Conservation (phyloP, 2,888 invertebrate species). For the Drepana falcataria region DNA sequence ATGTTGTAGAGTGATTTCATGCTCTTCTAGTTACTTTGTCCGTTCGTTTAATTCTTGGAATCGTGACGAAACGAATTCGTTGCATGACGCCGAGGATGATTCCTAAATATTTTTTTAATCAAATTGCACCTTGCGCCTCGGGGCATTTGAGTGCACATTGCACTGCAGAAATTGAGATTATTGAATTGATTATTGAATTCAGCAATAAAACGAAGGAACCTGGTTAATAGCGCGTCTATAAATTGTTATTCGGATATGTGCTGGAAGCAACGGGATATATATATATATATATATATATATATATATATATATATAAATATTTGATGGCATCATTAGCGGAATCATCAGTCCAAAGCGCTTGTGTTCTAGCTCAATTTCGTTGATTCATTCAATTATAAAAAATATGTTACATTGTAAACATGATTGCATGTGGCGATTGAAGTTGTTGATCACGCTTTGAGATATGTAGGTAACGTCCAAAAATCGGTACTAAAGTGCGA, state of each 20-base stretch:
- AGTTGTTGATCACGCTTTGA: too few species aligned
- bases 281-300: slow-evolving; percentile 18
- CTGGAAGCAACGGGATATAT: slow-evolving; percentile 18
- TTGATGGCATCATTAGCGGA: too few species aligned
- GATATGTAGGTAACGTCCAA: background rate
- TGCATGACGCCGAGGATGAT: slow-evolving; percentile 27
- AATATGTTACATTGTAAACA: too few species aligned
- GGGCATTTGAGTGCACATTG: slow-evolving; percentile 7
- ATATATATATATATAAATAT: too few species aligned
- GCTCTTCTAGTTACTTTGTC: slow-evolving; percentile 46
- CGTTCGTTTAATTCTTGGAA: slow-evolving; percentile 38
- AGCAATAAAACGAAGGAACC: slow-evolving; percentile 7
- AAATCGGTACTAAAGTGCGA: slow-evolving; percentile 33
- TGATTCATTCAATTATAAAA: too few species aligned
- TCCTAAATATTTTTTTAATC: slow-evolving; percentile 14
- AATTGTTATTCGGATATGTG: slow-evolving; percentile 19
- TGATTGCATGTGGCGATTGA: too few species aligned
- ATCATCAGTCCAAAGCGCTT: too few species aligned
- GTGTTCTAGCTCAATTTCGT: too few species aligned
- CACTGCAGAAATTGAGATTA: slow-evolving; percentile 7
- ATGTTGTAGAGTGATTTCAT: slow-evolving; percentile 47
- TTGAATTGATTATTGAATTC: too few species aligned
- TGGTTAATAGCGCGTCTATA: slow-evolving; percentile 22
- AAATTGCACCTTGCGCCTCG: slow-evolving; percentile 18
- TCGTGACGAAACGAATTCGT: slow-evolving; percentile 44